Evolutionary conservation across 2,888 invertebrate genomes (phyloP).

Genomic region (Cerastis leucographa): DNA sequence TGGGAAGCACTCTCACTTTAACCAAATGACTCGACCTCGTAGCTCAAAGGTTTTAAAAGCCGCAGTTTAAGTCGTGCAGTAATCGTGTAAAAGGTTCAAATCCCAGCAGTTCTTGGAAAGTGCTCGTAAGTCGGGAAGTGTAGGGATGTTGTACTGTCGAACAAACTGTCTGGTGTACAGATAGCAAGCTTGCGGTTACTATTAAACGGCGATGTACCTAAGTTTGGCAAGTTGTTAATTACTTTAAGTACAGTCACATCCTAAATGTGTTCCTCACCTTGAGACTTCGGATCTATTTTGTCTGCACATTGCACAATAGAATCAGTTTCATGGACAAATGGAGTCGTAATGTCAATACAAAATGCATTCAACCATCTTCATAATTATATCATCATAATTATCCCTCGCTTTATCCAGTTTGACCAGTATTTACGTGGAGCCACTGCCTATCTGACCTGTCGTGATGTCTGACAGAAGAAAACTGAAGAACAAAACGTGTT

Average conservation of each 20-base stretch:
- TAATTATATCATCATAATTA: too few species aligned
- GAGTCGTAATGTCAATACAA: too few species aligned
- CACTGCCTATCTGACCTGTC: too few species aligned
- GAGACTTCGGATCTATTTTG: background rate
- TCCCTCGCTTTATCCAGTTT: too few species aligned
- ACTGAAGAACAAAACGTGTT: too few species aligned
- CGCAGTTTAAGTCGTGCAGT: conserved; percentile 9
- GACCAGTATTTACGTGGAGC: too few species aligned
- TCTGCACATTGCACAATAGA: background rate
- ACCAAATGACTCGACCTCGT: conserved; percentile 4
- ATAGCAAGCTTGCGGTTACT: background rate
- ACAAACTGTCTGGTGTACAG: background rate
- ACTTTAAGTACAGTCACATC: background rate
- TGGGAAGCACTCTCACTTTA: background rate
- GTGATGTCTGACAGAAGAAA: too few species aligned
- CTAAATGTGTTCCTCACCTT: background rate
- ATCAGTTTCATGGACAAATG: background rate
- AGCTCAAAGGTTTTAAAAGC: conserved; percentile 28
- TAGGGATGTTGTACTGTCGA: background rate
- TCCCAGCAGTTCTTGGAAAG: conserved; percentile 21
- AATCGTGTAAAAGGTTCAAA: conserved; percentile 20
- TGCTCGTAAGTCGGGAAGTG: conserved; percentile 16
- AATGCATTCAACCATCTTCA: too few species aligned
- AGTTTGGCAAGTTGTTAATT: background rate
- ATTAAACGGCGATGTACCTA: background rate